These are phyloP conservation scores for Drosophila carrolli DNA, from an alignment of 1,140 invertebrate species.

Conservation along the genomic window DNA sequence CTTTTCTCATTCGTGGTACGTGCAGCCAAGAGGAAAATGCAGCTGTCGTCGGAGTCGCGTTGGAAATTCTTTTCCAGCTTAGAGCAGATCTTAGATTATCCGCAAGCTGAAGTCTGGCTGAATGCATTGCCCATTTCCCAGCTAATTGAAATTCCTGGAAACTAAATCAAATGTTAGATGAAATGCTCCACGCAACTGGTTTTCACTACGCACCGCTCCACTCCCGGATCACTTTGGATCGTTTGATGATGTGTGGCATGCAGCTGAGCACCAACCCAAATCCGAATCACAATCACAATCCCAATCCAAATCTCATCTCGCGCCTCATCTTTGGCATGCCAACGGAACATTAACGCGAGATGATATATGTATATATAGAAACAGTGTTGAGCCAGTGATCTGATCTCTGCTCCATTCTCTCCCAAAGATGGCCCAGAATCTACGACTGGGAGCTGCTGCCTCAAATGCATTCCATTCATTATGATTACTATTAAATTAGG, in stretches of 20 bases:
- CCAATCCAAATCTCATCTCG: constrained; percentile 23
- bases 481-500: constrained; percentile 67
- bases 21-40: constrained; percentile 39
- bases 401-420: constrained; percentile 12
- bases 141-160: constrained; percentile 60
- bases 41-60: constrained; percentile 34
- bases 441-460: constrained; percentile 28
- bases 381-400: not conserved
- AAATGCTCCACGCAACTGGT: constrained; percentile 42
- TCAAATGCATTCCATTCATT: constrained; percentile 64
- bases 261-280: constrained; percentile 3
- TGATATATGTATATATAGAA: constrained; percentile 26
- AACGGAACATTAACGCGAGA: constrained; percentile 38
- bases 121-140: constrained; percentile 44
- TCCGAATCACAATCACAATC: constrained; percentile 27
- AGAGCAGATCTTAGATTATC: constrained; percentile 58
- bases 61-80: constrained; percentile 46
- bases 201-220: constrained; percentile 31
- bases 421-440: constrained; percentile 39
- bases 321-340: constrained; percentile 27
- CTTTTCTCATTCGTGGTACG: constrained; percentile 46
- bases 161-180: constrained; percentile 52
- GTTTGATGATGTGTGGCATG: constrained; percentile 30
- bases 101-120: constrained; percentile 32
- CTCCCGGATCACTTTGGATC: constrained; percentile 11